phyloP scores from a whole-genome alignment of 2,797 vertebrate genomes.

The Lycodopsis pacificus region DNA sequence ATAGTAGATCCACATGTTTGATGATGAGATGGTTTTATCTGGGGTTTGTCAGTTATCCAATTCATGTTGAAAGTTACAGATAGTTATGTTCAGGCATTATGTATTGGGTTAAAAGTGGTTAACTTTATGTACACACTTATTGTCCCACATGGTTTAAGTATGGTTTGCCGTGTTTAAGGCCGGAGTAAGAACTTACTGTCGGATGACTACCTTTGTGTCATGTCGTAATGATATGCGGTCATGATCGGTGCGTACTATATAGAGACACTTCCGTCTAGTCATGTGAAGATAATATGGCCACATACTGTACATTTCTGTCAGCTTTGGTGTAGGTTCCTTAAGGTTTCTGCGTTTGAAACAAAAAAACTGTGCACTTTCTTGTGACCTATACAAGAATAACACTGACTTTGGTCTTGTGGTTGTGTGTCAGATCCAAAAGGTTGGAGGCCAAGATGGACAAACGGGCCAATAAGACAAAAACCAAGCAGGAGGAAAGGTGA shows the following conservation, averaged over 20 bases:
- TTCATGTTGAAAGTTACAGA: neutral
- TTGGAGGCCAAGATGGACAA: conserved; percentile 84
- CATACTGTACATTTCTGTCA: neutral
- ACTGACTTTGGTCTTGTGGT: conserved; percentile 14
- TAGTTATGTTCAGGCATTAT: neutral
- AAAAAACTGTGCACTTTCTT: neutral
- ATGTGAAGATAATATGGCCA: neutral
- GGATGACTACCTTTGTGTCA: neutral
- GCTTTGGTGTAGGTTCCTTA: neutral
- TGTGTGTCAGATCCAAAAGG: conserved; percentile 78
- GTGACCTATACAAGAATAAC: neutral
- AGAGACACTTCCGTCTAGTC: neutral
- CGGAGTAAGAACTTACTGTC: neutral
- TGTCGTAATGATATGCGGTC: neutral
- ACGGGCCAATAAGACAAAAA: conserved; percentile 83
- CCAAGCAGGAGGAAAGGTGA: conserved; percentile 93
- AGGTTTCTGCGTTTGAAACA: neutral
- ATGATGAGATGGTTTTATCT: neutral
- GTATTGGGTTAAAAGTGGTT: neutral
- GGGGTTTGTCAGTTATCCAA: neutral
- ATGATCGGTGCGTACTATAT: neutral
- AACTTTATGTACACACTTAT: neutral
- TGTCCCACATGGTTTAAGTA: neutral
- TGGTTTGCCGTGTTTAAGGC: neutral
- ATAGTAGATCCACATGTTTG: neutral